phyloP scores from a whole-genome alignment of 2,888 invertebrate species.

The Catocala fraxini region DNA sequence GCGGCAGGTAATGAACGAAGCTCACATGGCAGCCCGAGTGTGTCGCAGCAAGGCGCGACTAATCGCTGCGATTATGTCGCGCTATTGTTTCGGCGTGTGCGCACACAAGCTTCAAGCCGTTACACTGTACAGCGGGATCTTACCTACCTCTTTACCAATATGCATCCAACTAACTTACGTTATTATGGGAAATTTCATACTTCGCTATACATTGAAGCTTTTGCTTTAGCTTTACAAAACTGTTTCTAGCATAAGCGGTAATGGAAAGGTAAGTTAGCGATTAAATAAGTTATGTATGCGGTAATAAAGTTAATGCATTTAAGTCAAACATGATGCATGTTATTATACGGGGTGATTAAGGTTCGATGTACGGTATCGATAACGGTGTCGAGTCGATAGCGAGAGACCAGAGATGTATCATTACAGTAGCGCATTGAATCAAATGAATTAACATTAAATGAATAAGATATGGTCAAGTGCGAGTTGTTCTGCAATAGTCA shows the following conservation, averaged over 20 bases:
- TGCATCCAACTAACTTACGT: neutral
- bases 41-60: slow-evolving; percentile 30
- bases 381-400: slow-evolving; percentile 45
- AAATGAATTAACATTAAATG: neutral
- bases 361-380: slow-evolving; percentile 53
- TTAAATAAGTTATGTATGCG: neutral
- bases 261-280: neutral
- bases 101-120: slow-evolving; percentile 29
- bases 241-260: neutral
- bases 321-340: slow-evolving; percentile 46
- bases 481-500: no score
- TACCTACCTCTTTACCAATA: slow-evolving; percentile 13
- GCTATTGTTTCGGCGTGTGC: slow-evolving; percentile 32
- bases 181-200: neutral
- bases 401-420: slow-evolving; percentile 21
- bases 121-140: slow-evolving; percentile 33
- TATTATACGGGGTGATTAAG: slow-evolving; percentile 38
- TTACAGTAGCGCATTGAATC: slow-evolving; percentile 14
- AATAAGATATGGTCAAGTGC: neutral
- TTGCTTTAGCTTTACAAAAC: no score
- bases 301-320: slow-evolving; percentile 18
- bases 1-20: slow-evolving; percentile 13
- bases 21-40: slow-evolving; percentile 29
- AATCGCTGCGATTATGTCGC: slow-evolving; percentile 32
- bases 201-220: neutral